Evolutionary conservation across 2,888 invertebrate species (phyloP).

Genomic region (Acleris holmiana): DNA sequence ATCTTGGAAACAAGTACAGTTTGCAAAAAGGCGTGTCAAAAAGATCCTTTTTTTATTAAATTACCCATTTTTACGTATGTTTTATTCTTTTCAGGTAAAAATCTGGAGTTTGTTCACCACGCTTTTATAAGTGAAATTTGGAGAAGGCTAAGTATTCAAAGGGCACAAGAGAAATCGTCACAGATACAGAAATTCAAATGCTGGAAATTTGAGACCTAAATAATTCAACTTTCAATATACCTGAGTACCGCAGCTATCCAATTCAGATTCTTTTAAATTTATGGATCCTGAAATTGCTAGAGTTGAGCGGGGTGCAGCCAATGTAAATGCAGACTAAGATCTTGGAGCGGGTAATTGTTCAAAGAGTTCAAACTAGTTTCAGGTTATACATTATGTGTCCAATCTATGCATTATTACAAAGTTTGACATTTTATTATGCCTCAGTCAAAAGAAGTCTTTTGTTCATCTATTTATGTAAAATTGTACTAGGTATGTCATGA

Average conservation of each 20-base stretch:
- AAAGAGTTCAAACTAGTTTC: constrained; percentile 28
- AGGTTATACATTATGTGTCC: no score
- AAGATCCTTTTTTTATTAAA: neutral
- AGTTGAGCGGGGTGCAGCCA: constrained; percentile 14
- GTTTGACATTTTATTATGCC: no score
- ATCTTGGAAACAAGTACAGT: no score
- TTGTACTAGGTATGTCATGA: no score
- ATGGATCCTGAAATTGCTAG: constrained; percentile 32
- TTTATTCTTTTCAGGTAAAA: constrained; percentile 29
- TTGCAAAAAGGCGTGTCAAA: no score
- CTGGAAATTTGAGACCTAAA: neutral
- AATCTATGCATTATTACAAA: no score
- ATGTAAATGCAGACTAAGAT: constrained; percentile 25
- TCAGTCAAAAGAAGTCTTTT: no score
- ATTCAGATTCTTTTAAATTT: constrained; percentile 28
- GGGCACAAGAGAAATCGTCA: constrained; percentile 20
- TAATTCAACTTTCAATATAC: constrained; percentile 21
- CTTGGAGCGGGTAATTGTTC: constrained; percentile 16
- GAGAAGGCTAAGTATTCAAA: constrained; percentile 1
- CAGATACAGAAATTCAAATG: neutral
- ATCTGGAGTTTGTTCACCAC: neutral
- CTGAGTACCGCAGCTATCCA: constrained; percentile 9
- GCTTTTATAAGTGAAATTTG: neutral
- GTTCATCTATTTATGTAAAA: no score
- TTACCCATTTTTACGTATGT: neutral